phyloP scores from a whole-genome alignment of 1,140 invertebrate species.

The Tyrophagus putrescentiae region DNA sequence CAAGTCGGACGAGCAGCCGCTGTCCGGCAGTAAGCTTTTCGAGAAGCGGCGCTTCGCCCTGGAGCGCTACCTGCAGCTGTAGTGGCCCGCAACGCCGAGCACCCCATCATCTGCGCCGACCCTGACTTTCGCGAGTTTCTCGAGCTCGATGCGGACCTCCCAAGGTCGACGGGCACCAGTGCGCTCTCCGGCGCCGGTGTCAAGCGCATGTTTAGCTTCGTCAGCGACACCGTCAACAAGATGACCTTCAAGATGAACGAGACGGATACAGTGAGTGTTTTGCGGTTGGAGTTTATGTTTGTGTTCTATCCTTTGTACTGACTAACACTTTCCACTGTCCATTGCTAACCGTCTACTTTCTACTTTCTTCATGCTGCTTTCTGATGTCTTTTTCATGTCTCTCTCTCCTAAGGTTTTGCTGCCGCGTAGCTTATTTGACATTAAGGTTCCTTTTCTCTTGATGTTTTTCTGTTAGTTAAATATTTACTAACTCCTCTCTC shows the following conservation, averaged over 20 bases:
- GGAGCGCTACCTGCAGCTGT: constrained; percentile 82
- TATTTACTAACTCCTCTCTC: neutral
- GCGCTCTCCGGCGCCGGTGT: constrained; percentile 90
- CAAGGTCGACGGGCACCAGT: constrained; percentile 86
- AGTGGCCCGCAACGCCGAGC: constrained; percentile 72
- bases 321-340: neutral
- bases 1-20: constrained; percentile 56
- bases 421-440: constrained; percentile 1
- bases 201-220: constrained; percentile 82
- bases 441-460: constrained; percentile 9
- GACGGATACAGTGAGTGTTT: constrained; percentile 67
- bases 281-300: constrained; percentile 18
- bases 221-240: constrained; percentile 94
- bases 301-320: neutral
- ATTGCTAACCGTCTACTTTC: constrained; percentile 16
- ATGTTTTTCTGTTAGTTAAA: neutral
- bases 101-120: constrained; percentile 76
- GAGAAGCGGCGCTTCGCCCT: constrained; percentile 75
- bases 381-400: constrained; percentile 1
- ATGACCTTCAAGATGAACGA: constrained; percentile 99
- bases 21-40: constrained; percentile 55
- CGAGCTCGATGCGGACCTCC: constrained; percentile 78
- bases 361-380: constrained; percentile 25
- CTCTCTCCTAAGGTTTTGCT: neutral
- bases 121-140: constrained; percentile 94